These are phyloP conservation scores for Sesia bembeciformis DNA, from an alignment of 2,888 invertebrate genomes.

Conservation along the genomic window DNA sequence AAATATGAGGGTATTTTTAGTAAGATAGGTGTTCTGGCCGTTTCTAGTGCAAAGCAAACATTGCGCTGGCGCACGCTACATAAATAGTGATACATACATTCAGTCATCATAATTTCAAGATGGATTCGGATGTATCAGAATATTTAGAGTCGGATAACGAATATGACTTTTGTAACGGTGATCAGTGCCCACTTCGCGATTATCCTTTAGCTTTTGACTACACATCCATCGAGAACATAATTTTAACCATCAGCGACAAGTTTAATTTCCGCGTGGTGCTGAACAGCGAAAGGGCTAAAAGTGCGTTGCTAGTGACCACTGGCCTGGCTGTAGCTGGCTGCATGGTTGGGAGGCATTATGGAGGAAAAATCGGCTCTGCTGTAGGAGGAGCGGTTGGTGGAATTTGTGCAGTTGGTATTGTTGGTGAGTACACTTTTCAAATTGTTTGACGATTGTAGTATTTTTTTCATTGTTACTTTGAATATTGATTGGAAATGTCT, in stretches of 20 bases:
- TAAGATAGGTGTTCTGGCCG: too few species aligned
- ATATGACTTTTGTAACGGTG: slow-evolving; percentile 24
- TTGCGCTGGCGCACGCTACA: too few species aligned
- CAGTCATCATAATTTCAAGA: too few species aligned
- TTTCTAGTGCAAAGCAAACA: too few species aligned
- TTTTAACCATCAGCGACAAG: slow-evolving; percentile 42
- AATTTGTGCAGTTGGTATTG: slow-evolving; percentile 51
- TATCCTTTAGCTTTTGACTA: slow-evolving; percentile 34
- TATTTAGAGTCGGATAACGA: slow-evolving; percentile 17
- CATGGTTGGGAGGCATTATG: slow-evolving; percentile 52
- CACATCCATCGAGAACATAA: slow-evolving; percentile 40
- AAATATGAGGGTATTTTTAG: too few species aligned
- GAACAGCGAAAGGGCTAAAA: slow-evolving; percentile 27
- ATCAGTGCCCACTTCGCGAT: neutral
- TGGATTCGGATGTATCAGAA: too few species aligned
- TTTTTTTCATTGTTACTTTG: neutral
- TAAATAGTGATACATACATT: too few species aligned
- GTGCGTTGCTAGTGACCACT: slow-evolving; percentile 41
- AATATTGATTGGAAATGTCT: neutral
- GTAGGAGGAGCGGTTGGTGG: slow-evolving; percentile 58
- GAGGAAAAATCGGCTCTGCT: slow-evolving; percentile 52
- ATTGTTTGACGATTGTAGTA: neutral
- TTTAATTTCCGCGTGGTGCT: slow-evolving; percentile 52
- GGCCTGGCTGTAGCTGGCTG: slow-evolving; percentile 52
- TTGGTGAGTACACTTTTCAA: slow-evolving; percentile 32